Base-by-base conservation (phyloP, 1,140 invertebrate species). In the Onthophagus taurus region DNA sequence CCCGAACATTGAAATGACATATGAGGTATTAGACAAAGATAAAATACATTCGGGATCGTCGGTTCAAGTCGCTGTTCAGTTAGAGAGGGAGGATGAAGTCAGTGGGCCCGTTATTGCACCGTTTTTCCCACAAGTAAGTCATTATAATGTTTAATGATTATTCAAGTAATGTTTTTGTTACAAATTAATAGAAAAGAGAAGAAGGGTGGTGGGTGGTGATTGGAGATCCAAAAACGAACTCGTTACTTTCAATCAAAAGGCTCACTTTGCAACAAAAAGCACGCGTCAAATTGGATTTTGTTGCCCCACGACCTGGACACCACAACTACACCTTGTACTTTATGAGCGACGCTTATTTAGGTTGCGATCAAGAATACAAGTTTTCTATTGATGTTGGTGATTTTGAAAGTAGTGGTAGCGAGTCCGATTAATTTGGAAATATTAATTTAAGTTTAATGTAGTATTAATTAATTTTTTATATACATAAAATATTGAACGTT, bases 161-260 rank as follows among this genome's bases (percentile, higher is more conserved):
- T 34, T 17, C 2, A 9, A 34, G 33, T 34, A 17, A 12, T 2
- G 14, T 37, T 12, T 38, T 41, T 26, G 13, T 5, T 41, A 14
- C 9, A 13, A 12, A 45, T 68, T 67, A 16, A n/a, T 70, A 89
- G 77, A 96, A 96, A 81, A 81, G 94, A 34, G 96, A 99, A 67
- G 96, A 99, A 72, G 93, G 94, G 26, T 99, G 97, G 96, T 99
- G 97, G 95, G 87, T 99, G 4, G 94, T 99, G 12, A 93, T 99
- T 58, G 95, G 96, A 1, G 95, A 98, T 66, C 87, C 91, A 0
- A 91, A 89, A 59, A 78, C 76, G 2, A 99, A 99, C 68, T 91
- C 90, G 0, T 67, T 99, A 11, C 73, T 98, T 1, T 97, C 92
- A 2, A 99, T 99, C 59, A 99, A 99, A 64, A 76, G 96, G 13